phyloP scores from a whole-genome alignment of 2,797 vertebrate genomes.

The Fringilla coelebs region DNA sequence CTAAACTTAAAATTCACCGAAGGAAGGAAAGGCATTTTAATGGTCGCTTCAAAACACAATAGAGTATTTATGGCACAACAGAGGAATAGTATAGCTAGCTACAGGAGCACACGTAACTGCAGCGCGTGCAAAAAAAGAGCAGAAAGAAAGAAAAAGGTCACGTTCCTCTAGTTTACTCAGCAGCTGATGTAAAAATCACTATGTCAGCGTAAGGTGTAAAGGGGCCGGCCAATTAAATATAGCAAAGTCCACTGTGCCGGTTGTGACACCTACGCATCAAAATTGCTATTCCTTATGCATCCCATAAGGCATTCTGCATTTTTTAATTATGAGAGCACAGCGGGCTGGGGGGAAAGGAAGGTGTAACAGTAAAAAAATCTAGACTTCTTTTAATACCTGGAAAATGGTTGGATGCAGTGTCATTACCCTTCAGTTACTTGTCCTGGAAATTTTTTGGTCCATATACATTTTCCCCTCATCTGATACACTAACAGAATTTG shows the following conservation, averaged over 20 bases:
- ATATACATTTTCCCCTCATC: neutral
- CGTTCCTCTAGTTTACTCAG: constrained; percentile 42
- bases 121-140: neutral
- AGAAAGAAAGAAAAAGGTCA: constrained; percentile 41
- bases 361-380: neutral
- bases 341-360: neutral
- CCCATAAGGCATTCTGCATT: neutral
- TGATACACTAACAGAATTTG: neutral
- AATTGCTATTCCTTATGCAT: constrained; percentile 6
- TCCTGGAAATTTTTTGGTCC: neutral
- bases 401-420: neutral
- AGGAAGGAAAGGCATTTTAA: constrained; percentile 15
- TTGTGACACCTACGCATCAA: neutral
- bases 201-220: constrained; percentile 8
- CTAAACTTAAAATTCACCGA: neutral
- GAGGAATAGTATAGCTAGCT: constrained; percentile 2
- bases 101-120: neutral
- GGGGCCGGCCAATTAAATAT: neutral
- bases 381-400: neutral
- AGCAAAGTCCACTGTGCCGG: neutral
- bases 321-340: neutral
- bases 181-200: constrained; percentile 37
- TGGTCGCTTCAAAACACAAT: neutral
- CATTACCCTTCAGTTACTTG: neutral
- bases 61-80: neutral